Evolutionary conservation across 2,888 invertebrate genomes (phyloP).

Genomic region (Encarsia formosa): DNA sequence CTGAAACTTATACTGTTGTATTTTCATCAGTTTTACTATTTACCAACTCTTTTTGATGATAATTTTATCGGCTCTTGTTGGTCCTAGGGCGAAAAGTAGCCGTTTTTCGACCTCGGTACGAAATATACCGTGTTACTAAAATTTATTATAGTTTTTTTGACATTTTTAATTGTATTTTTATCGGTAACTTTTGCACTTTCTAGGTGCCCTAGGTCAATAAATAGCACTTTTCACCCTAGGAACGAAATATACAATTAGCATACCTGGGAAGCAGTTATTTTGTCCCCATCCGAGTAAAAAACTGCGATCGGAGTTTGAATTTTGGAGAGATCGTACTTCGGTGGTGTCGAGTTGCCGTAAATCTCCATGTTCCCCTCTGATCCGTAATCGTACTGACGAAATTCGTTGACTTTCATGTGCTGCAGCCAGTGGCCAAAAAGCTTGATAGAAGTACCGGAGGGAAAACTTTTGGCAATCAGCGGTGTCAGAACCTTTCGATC

Average conservation of each 20-base stretch:
- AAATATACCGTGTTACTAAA: too few species aligned
- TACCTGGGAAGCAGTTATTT: constrained; percentile 61
- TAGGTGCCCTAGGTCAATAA: constrained; percentile 38
- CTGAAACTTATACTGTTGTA: too few species aligned
- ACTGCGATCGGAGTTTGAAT: constrained; percentile 63
- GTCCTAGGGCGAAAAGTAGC: too few species aligned
- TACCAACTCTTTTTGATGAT: too few species aligned
- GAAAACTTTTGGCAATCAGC: constrained; percentile 64
- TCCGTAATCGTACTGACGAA: constrained; percentile 71
- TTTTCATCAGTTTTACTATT: too few species aligned
- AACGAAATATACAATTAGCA: constrained; percentile 12
- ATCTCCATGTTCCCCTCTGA: constrained; percentile 54
- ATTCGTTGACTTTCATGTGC: constrained; percentile 58
- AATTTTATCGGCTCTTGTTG: too few species aligned
- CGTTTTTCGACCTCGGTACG: too few species aligned
- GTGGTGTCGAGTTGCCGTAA: constrained; percentile 60
- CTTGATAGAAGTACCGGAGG: constrained; percentile 71
- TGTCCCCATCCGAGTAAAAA: constrained; percentile 68
- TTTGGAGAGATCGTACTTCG: constrained; percentile 60
- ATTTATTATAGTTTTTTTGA: too few species aligned
- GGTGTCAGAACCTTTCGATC: too few species aligned
- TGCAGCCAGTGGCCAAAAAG: constrained; percentile 69
- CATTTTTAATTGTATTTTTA: constrained; percentile 54
- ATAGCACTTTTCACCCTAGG: too few species aligned
- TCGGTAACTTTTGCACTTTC: constrained; percentile 60